phyloP scores from a whole-genome alignment of 2,113 vertebrate species.

The Otolemur garnettii region DNA sequence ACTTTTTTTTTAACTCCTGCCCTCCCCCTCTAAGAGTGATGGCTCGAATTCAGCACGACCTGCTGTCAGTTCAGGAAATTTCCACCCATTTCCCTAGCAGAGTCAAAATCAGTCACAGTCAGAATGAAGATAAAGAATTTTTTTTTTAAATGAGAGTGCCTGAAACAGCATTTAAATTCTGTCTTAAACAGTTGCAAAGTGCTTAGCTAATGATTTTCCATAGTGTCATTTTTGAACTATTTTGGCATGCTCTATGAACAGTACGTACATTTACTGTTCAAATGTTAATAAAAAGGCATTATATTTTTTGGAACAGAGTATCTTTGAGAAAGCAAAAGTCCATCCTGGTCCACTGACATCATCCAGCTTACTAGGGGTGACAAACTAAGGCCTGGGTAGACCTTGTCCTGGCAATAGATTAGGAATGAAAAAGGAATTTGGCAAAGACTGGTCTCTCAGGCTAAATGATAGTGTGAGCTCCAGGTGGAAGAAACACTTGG shows the following conservation, averaged over 20 bases:
- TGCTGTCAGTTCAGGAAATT: constrained; percentile 85
- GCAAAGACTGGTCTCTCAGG: constrained; percentile 33
- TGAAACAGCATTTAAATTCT: constrained; percentile 74
- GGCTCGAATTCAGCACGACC: constrained; percentile 68
- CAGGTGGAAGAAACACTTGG: constrained; percentile 14
- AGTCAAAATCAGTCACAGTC: constrained; percentile 73
- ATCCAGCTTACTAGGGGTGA: constrained; percentile 49
- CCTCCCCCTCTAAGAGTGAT: constrained; percentile 51
- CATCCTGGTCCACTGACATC: constrained; percentile 15
- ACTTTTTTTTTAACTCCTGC: constrained; percentile 52
- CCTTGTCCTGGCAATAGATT: not conserved
- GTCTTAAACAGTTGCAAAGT: constrained; percentile 66
- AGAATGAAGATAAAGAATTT: constrained; percentile 81
- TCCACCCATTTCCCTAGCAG: constrained; percentile 79
- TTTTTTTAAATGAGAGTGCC: constrained; percentile 70
- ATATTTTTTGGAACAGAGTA: constrained; percentile 64
- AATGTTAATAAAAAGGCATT: constrained; percentile 67
- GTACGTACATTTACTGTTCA: constrained; percentile 62
- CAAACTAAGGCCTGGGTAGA: constrained; percentile 52
- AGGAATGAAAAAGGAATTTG: constrained; percentile 39
- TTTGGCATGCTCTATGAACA: constrained; percentile 67
- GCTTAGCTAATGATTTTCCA: constrained; percentile 70
- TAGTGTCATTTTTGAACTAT: constrained; percentile 74
- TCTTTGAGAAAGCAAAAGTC: constrained; percentile 63
- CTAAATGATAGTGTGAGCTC: not conserved